These are phyloP conservation scores for Brachypteracias leptosomus DNA, from an alignment of 2,113 vertebrate genomes.

Conservation along the genomic window DNA sequence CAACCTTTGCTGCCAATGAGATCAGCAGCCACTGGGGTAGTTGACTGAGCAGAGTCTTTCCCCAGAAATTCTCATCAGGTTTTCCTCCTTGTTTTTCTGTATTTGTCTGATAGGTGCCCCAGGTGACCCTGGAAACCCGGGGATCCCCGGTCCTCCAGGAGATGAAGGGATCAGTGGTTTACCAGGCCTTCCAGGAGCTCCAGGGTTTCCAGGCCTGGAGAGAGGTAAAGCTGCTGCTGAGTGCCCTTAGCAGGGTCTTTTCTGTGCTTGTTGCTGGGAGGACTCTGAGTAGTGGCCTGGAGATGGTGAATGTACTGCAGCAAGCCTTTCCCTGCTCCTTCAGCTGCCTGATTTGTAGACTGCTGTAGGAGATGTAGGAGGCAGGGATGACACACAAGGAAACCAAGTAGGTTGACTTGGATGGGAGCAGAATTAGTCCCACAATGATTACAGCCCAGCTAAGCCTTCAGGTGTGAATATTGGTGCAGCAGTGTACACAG, in stretches of 20 bases:
- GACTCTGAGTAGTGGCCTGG: background rate
- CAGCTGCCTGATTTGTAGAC: background rate
- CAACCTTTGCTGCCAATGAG: background rate
- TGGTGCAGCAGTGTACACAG: background rate
- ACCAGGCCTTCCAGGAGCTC: constrained; percentile 79
- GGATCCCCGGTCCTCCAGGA: constrained; percentile 78
- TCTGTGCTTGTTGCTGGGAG: background rate
- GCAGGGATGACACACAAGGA: background rate
- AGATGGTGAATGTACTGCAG: background rate
- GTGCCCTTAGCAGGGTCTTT: background rate
- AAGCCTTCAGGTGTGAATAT: background rate
- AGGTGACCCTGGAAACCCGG: constrained; percentile 79
- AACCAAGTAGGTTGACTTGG: background rate
- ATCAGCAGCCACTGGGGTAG: background rate
- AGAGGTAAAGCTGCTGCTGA: constrained; percentile 70
- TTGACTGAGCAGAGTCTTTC: background rate
- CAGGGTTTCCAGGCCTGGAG: constrained; percentile 68
- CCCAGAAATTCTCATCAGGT: background rate
- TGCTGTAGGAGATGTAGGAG: background rate
- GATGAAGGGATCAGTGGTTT: constrained; percentile 77
- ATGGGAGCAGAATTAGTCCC: background rate
- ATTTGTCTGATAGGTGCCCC: constrained; percentile 69
- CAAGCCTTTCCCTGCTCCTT: background rate
- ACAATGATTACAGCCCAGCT: background rate
- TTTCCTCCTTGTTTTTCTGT: background rate